Conservation (phyloP, 2,113 vertebrate genomes). For the Spea bombifrons region DNA sequence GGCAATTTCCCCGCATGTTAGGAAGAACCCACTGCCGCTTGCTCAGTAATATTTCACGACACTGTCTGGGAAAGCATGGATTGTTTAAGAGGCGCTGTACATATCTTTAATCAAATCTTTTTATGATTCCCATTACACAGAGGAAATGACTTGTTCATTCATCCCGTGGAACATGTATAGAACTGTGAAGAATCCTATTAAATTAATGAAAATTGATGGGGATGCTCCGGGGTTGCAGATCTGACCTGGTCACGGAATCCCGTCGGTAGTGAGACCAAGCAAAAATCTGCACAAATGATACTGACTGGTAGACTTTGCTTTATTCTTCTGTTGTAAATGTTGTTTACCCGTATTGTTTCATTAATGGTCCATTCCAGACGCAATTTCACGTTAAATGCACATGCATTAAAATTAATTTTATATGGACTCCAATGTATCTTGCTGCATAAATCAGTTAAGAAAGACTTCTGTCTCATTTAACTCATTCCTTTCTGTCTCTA, state of each 20-base stretch:
- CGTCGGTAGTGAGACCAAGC: conserved; percentile 9
- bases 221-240: conserved; percentile 11
- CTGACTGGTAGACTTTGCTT: no score
- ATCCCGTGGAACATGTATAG: conserved; percentile 21
- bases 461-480: no score
- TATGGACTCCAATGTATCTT: no score
- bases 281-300: no score
- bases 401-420: no score
- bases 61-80: conserved; percentile 20
- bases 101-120: conserved; percentile 39
- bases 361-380: no score
- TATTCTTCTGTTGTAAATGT: no score
- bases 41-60: conserved; percentile 33
- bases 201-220: conserved; percentile 39
- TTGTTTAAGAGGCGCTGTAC: conserved; percentile 27
- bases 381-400: no score
- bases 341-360: no score
- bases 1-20: conserved; percentile 39
- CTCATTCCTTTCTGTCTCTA: no score
- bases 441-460: no score
- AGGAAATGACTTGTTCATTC: conserved; percentile 38
- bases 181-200: conserved; percentile 29
- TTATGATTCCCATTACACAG: conserved; percentile 38
- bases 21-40: conserved; percentile 4
- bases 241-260: conserved; percentile 11